Evolutionary conservation across 2,888 invertebrate species (phyloP), one percentile per base, ranked within the genome.

Genomic region (Dicycla oo): DNA sequence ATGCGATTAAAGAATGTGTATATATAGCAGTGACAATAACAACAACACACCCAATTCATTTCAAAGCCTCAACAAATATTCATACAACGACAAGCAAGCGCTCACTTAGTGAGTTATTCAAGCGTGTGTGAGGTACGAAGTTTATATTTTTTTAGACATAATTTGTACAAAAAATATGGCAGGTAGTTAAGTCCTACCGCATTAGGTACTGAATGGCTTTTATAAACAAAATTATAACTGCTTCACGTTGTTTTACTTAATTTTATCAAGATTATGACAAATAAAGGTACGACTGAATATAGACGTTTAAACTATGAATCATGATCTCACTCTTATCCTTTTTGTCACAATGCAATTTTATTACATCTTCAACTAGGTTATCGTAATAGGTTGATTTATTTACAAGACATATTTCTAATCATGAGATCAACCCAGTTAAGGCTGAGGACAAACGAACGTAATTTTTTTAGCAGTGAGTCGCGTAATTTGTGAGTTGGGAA

Each of bases 211-310:
- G n/a, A 53, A 43, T 56, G n/a, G 69, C 81, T 76, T 70, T 66
- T 75, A 68, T 13, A 72, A 72, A 80, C 73, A 57, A 65, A 75
- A 75, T 58, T 45, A 53, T 61, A 63, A 69, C 60, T 69, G 38
- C 47, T 73, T 73, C 30, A 64, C 54, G 69, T 62, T 60, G 51
- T 78, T 83, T 80, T 57, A 70, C 65, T 66, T 66, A 38, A 72
- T 69, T 75, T 76, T 65, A 76, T 85, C 78, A 74, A 78, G 78
- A 78, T 75, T 80, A 74, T 72, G 73, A 72, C 80, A 69, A 75
- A 78, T 67, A 61, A 34, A 40, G 53, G 20, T 43, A 60, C 11
- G 64, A 63, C 57, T 67, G 63, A 53, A 53, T 40, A 6, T 38
- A 47, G 23, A 45, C n/a, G n/a, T n/a, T n/a, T n/a, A n/a, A n/a